phyloP scores from a whole-genome alignment of 2,797 vertebrate species.

The Mormyrus proboscirostris region DNA sequence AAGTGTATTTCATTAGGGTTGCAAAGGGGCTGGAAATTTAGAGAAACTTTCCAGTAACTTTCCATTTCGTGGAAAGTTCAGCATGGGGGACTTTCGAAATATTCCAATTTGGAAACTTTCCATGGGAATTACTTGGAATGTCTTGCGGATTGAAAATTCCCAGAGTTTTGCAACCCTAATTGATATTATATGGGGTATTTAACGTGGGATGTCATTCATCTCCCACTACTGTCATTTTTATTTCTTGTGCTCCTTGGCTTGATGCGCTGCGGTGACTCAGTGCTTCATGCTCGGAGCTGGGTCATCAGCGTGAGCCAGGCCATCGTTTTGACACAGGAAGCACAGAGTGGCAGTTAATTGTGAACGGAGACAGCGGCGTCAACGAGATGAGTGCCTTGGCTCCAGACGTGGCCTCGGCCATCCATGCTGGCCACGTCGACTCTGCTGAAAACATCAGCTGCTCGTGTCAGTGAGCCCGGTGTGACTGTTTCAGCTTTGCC shows the following conservation, averaged over 20 bases:
- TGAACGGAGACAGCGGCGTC: background rate
- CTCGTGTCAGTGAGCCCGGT: background rate
- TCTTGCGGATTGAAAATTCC: background rate
- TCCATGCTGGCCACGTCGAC: background rate
- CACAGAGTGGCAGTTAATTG: background rate
- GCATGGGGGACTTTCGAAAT: background rate
- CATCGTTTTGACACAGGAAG: background rate
- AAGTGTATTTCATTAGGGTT: background rate
- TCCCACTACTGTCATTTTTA: background rate
- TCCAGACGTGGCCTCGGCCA: background rate
- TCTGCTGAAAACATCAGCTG: background rate
- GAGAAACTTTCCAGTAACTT: background rate
- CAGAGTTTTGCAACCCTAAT: background rate
- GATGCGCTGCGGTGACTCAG: background rate
- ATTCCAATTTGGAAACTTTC: background rate
- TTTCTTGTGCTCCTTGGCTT: background rate
- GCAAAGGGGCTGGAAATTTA: background rate
- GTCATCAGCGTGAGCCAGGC: background rate
- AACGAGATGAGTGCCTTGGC: background rate
- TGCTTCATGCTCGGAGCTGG: background rate
- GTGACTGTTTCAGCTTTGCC: background rate
- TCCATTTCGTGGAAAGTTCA: background rate
- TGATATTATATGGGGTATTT: background rate
- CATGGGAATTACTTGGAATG: background rate
- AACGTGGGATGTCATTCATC: background rate